Evolutionary conservation across 2,113 vertebrate species (phyloP).

Genomic region (Limanda limanda): DNA sequence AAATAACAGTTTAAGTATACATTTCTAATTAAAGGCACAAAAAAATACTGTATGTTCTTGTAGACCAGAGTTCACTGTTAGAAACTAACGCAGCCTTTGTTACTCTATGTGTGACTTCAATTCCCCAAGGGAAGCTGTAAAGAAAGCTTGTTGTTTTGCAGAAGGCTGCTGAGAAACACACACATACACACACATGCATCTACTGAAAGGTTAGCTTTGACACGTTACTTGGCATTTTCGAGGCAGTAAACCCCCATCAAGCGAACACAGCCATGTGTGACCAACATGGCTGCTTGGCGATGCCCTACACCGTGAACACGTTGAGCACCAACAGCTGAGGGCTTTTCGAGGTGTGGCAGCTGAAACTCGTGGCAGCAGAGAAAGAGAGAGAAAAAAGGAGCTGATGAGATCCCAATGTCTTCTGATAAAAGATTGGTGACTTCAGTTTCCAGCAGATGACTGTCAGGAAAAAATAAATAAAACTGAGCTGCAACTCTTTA

Average conservation of each 20-base stretch:
- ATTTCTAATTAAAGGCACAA: slow-evolving; percentile 2
- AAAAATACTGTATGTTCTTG: not conserved
- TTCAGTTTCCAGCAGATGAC: not conserved
- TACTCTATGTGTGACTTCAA: slow-evolving; percentile 21
- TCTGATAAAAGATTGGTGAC: no score
- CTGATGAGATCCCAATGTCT: not conserved
- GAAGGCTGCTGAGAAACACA: slow-evolving; percentile 14
- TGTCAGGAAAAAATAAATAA: not conserved
- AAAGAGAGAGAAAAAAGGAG: not conserved
- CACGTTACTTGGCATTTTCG: slow-evolving; percentile 49
- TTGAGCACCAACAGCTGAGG: slow-evolving; percentile 5
- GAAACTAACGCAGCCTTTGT: slow-evolving; percentile 14
- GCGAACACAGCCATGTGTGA: slow-evolving; percentile 44
- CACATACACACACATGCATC: slow-evolving; percentile 12
- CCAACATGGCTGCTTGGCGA: slow-evolving; percentile 29
- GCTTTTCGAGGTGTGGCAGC: not conserved
- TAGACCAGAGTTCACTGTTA: not conserved
- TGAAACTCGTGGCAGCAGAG: not conserved
- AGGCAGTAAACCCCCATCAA: slow-evolving; percentile 44
- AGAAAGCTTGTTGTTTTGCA: slow-evolving; percentile 40
- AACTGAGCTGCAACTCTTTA: not conserved
- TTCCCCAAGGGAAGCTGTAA: slow-evolving; percentile 18
- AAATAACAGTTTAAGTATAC: not conserved
- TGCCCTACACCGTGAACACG: not conserved
- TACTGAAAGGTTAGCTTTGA: slow-evolving; percentile 49